phyloP scores from a whole-genome alignment of 2,888 invertebrate species.

The Camponotus fellah region DNA sequence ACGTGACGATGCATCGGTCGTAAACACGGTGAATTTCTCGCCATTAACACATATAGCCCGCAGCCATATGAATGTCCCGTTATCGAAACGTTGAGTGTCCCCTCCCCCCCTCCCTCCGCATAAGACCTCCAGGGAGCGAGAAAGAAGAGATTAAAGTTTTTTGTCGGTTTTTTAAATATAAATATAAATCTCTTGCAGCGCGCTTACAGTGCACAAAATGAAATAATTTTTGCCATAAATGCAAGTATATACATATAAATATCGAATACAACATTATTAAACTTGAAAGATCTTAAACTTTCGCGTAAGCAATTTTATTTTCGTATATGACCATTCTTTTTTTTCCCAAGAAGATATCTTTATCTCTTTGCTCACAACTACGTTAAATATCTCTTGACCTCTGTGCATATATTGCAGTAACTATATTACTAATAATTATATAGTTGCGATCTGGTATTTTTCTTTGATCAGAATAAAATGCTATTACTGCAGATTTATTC shows the following conservation, averaged over 20 bases:
- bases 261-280: background rate
- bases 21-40: slow-evolving; percentile 34
- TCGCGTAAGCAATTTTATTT: slow-evolving; percentile 31
- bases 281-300: slow-evolving; percentile 12
- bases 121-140: background rate
- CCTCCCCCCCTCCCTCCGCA: background rate
- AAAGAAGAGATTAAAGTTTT: slow-evolving; percentile 2
- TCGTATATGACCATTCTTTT: background rate
- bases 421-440: slow-evolving; percentile 33
- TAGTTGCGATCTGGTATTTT: background rate
- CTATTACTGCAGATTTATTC: slow-evolving; percentile 27
- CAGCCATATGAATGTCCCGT: slow-evolving; percentile 34
- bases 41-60: slow-evolving; percentile 19
- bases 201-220: background rate
- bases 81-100: slow-evolving; percentile 11
- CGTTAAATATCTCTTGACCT: slow-evolving; percentile 29
- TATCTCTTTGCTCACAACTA: slow-evolving; percentile 17
- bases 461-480: slow-evolving; percentile 19
- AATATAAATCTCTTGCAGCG: background rate
- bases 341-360: slow-evolving; percentile 7
- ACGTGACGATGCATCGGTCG: slow-evolving; percentile 4
- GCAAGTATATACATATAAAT: slow-evolving; percentile 13
- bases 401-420: slow-evolving; percentile 18
- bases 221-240: background rate
- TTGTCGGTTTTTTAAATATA: slow-evolving; percentile 12